Evolutionary conservation across 2,797 vertebrate genomes (phyloP).

Genomic region (Sardinella longiceps): DNA sequence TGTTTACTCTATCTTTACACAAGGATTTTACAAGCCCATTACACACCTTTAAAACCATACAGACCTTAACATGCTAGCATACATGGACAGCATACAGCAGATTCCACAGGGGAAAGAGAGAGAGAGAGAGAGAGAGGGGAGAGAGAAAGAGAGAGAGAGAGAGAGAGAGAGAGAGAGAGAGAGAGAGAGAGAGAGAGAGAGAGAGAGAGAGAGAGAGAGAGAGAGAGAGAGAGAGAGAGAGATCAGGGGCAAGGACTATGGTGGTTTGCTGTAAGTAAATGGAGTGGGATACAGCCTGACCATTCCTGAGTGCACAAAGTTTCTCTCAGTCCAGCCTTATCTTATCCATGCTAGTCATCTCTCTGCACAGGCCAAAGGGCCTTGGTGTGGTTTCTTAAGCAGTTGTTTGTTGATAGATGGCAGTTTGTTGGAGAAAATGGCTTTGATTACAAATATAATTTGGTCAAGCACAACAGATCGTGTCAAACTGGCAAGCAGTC

Average conservation of each 20-base stretch:
- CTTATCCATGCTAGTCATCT: slow-evolving; percentile 30
- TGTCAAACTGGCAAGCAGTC: slow-evolving; percentile 37
- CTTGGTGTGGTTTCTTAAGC: slow-evolving; percentile 33
- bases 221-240: background rate
- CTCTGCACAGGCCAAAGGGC: background rate
- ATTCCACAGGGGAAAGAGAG: background rate
- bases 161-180: slow-evolving; percentile 16
- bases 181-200: slow-evolving; percentile 25
- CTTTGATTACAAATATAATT: slow-evolving; percentile 33
- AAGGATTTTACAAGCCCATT: background rate
- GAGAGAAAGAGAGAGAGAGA: slow-evolving; percentile 14
- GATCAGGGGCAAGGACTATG: slow-evolving; percentile 39
- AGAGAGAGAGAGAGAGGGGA: no score
- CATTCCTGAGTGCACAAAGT: slow-evolving; percentile 30
- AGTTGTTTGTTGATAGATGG: slow-evolving; percentile 51
- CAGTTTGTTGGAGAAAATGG: slow-evolving; percentile 33
- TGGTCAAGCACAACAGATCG: slow-evolving; percentile 9
- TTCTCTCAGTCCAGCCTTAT: slow-evolving; percentile 25
- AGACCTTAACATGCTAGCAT: background rate
- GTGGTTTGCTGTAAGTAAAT: slow-evolving; percentile 20
- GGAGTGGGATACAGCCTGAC: slow-evolving; percentile 29
- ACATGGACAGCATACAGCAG: background rate
- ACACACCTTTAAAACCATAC: slow-evolving; percentile 1
- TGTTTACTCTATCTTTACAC: background rate
- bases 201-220: slow-evolving; percentile 1